A percentile compares a stretch with the other conserved stretches of the same genome.
phyloP scores from a whole-genome alignment of 2,888 invertebrate genomes.

The Diarsia mendica region DNA sequence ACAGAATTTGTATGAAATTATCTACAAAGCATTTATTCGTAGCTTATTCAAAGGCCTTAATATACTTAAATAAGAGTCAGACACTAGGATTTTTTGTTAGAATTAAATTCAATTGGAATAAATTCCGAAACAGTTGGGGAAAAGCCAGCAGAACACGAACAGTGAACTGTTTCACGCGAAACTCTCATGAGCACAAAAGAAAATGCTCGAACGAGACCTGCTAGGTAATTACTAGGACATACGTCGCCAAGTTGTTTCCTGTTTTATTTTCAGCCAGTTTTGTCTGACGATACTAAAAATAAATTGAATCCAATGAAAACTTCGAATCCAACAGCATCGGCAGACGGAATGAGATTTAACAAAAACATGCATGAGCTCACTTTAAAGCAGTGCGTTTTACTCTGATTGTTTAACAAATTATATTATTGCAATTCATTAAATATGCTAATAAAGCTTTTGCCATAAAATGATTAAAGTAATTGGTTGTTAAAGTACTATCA shows the following conservation, averaged over 20 bases:
- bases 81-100: not conserved
- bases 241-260: constrained; percentile 31
- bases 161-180: constrained; percentile 7
- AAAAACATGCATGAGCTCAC: constrained; percentile 1
- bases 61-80: not conserved
- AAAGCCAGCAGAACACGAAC: constrained; percentile 11
- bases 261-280: constrained; percentile 44
- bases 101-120: constrained; percentile 28
- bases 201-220: constrained; percentile 15
- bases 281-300: constrained; percentile 41
- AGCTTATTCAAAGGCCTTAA: not conserved
- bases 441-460: too few relatives aligned
- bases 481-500: not conserved
- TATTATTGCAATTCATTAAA: not conserved
- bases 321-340: constrained; percentile 15
- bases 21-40: not conserved
- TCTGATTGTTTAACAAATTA: not conserved
- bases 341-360: constrained; percentile 15
- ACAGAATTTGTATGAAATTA: not conserved
- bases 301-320: constrained; percentile 36
- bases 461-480: too few relatives aligned
- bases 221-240: constrained; percentile 37
- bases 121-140: constrained; percentile 2
- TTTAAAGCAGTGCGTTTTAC: not conserved
- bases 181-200: constrained; percentile 23